Evolutionary conservation across 2,113 vertebrate genomes (phyloP).

Genomic region (Megaceryle torquata): DNA sequence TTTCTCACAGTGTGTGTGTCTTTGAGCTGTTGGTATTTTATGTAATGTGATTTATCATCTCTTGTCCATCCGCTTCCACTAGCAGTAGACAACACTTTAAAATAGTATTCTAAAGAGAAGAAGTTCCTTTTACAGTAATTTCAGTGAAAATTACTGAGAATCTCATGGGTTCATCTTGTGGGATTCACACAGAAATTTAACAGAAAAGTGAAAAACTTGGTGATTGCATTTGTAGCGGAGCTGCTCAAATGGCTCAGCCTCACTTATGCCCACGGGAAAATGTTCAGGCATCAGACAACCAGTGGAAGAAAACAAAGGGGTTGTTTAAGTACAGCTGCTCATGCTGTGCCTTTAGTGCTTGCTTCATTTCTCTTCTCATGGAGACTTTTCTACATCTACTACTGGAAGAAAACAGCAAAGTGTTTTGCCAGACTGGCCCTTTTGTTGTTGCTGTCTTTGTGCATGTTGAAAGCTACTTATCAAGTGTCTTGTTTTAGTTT

Average conservation of each 20-base stretch:
- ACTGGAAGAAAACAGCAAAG: background rate
- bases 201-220: background rate
- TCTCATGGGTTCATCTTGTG: background rate
- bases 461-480: background rate
- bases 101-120: background rate
- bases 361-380: background rate
- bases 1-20: background rate
- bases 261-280: fast-evolving
- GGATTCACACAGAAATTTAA: background rate
- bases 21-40: background rate
- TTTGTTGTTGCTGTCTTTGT: background rate
- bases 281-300: background rate
- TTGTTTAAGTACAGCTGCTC: background rate
- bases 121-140: background rate
- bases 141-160: background rate
- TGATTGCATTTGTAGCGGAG: background rate
- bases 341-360: background rate
- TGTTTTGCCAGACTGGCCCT: background rate
- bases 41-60: fast-evolving
- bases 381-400: background rate
- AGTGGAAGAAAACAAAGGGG: background rate
- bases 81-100: background rate
- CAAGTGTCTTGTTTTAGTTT: background rate
- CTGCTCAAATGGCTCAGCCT: background rate
- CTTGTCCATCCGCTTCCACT: background rate